These are phyloP conservation scores for Tiliqua scincoides DNA, from an alignment of 2,113 vertebrate genomes.

Conservation along the genomic window DNA sequence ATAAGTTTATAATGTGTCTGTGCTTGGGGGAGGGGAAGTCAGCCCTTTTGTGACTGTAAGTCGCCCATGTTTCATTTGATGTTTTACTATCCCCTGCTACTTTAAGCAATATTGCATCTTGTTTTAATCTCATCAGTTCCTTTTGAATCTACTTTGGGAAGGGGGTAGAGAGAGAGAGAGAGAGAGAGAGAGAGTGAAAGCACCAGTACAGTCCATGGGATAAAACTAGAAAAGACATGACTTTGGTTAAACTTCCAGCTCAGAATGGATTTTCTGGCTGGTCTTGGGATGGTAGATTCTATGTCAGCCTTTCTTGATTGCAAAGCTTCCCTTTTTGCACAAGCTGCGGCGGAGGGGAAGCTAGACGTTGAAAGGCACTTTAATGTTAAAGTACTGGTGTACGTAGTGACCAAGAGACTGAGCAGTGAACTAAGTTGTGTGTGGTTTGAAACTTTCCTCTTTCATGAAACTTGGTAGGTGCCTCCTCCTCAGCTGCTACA, in stretches of 20 bases:
- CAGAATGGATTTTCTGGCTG: not conserved
- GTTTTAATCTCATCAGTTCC: slow-evolving; percentile 68
- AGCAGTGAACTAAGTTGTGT: too few species aligned
- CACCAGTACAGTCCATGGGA: fast-evolving
- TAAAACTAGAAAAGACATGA: not conserved
- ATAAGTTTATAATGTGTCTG: slow-evolving; percentile 28
- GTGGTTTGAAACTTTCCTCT: too few species aligned
- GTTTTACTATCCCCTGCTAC: slow-evolving; percentile 52
- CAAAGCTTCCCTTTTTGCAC: not conserved
- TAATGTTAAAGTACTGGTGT: not conserved
- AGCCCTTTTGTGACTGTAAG: slow-evolving; percentile 54
- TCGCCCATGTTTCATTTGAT: slow-evolving; percentile 70
- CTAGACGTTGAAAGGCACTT: not conserved
- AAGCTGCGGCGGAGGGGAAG: not conserved
- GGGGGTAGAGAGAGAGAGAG: too few species aligned
- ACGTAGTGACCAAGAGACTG: too few species aligned
- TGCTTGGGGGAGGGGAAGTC: slow-evolving; percentile 45
- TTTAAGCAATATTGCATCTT: slow-evolving; percentile 68
- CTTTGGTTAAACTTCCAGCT: too few species aligned
- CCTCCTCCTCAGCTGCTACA: too few species aligned
- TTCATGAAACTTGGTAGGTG: too few species aligned
- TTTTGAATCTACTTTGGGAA: too few species aligned
- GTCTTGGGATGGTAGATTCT: not conserved
- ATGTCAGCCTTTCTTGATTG: not conserved
- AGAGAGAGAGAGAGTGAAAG: fast-evolving